phyloP scores from a whole-genome alignment of 2,113 vertebrate genomes.

The Steatornis caripensis region DNA sequence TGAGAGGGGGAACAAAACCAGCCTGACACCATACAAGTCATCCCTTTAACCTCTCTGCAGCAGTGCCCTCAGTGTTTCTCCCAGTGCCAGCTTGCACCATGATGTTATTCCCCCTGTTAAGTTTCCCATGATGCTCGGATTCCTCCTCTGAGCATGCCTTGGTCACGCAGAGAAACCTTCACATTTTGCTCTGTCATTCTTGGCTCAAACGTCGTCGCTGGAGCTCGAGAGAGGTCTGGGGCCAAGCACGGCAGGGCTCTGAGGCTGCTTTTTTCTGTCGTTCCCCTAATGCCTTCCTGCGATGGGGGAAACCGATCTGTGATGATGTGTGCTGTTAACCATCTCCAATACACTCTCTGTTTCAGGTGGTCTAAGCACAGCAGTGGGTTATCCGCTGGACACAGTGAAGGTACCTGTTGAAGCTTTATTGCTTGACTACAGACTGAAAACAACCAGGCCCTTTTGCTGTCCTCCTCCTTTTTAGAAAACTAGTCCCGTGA shows the following conservation, averaged over 20 bases:
- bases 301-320: accelerated
- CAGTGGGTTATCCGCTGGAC: slow-evolving; percentile 85
- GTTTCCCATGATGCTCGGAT: accelerated
- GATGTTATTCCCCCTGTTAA: background rate
- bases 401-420: slow-evolving; percentile 80
- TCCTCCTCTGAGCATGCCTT: background rate
- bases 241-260: background rate
- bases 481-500: background rate
- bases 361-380: slow-evolving; percentile 82
- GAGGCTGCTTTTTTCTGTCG: background rate
- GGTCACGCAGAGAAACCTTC: background rate
- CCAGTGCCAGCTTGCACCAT: accelerated
- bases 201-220: background rate
- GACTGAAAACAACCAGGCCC: background rate
- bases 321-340: background rate
- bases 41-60: too few relatives aligned
- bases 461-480: background rate
- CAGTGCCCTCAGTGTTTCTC: background rate
- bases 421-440: background rate
- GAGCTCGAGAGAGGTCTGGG: background rate
- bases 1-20: background rate
- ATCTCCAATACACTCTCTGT: background rate
- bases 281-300: background rate
- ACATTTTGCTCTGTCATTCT: background rate
- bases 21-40: too few relatives aligned